A percentile compares a stretch with the other conserved stretches of the same genome.
phyloP scores from a whole-genome alignment of 2,888 invertebrate species.

The Eristalinus aeneus region DNA sequence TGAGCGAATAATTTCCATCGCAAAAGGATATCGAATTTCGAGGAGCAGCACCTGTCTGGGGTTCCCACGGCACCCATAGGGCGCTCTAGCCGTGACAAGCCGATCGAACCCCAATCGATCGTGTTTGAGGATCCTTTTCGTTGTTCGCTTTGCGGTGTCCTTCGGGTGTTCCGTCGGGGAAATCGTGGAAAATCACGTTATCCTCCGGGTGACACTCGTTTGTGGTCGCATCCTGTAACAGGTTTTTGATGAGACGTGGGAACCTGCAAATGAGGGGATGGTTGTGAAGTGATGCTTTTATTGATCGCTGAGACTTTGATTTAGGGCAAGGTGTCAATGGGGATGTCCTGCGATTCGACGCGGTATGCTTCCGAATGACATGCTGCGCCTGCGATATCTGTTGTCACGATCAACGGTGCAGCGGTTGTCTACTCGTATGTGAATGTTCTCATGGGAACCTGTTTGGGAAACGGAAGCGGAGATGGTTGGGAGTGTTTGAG shows the following conservation, averaged over 20 bases:
- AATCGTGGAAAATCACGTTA: slow-evolving; percentile 54
- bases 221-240: slow-evolving; percentile 65
- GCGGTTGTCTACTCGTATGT: background rate
- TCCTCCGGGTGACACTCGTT: slow-evolving; percentile 59
- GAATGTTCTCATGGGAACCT: background rate
- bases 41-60: slow-evolving; percentile 50
- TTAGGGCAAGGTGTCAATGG: background rate
- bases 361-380: background rate
- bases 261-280: background rate
- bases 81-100: slow-evolving; percentile 26
- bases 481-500: background rate
- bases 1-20: slow-evolving; percentile 33
- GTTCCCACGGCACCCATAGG: slow-evolving; percentile 67
- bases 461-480: background rate
- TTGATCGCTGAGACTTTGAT: background rate
- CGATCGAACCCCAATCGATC: slow-evolving; percentile 62
- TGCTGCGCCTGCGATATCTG: background rate
- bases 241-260: slow-evolving; percentile 64
- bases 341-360: background rate
- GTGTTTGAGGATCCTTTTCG: slow-evolving; percentile 20
- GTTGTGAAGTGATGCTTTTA: background rate
- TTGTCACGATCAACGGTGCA: background rate
- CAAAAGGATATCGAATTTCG: slow-evolving; percentile 63
- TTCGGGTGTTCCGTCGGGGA: slow-evolving; percentile 28
- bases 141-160: background rate